Percentiles rank a stretch among this genome's conserved stretches.
These are phyloP conservation scores for Aspidapion aeneum DNA, from an alignment of 2,888 invertebrate genomes.

Conservation along the genomic window DNA sequence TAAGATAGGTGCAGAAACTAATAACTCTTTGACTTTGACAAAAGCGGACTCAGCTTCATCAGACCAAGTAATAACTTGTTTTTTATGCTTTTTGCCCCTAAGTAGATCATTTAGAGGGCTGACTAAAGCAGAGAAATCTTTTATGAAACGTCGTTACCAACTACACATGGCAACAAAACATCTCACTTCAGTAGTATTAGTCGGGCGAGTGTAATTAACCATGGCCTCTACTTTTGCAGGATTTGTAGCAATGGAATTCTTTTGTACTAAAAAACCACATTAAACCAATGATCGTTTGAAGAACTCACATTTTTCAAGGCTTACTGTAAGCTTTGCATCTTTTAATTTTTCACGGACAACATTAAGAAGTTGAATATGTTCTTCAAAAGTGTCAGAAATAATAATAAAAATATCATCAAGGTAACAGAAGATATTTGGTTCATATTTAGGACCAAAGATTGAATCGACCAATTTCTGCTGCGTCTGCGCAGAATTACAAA, in stretches of 20 bases:
- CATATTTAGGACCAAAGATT: too few species aligned
- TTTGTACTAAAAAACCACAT: too few species aligned
- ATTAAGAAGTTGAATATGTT: too few species aligned
- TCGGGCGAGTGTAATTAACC: conserved; percentile 29
- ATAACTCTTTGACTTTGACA: conserved; percentile 24
- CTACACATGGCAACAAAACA: conserved; percentile 32
- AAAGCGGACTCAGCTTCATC: conserved; percentile 22
- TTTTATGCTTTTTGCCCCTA: conserved; percentile 26
- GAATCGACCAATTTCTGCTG: too few species aligned
- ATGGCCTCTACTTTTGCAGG: conserved; percentile 32
- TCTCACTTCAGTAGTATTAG: conserved; percentile 31
- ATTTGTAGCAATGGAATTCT: too few species aligned
- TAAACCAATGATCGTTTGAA: not conserved
- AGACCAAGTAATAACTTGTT: too few species aligned
- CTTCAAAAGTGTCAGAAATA: too few species aligned
- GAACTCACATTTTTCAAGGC: conserved; percentile 20
- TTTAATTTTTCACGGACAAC: too few species aligned
- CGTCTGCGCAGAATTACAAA: too few species aligned
- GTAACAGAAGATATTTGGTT: too few species aligned
- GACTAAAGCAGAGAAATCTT: conserved; percentile 27
- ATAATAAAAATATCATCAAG: too few species aligned
- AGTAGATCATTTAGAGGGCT: conserved; percentile 29
- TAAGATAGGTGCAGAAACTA: conserved; percentile 29
- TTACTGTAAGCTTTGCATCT: conserved; percentile 20
- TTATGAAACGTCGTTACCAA: conserved; percentile 29